Evolutionary conservation across 2,797 vertebrate species (phyloP).

Genomic region (Okamejei kenojei): DNA sequence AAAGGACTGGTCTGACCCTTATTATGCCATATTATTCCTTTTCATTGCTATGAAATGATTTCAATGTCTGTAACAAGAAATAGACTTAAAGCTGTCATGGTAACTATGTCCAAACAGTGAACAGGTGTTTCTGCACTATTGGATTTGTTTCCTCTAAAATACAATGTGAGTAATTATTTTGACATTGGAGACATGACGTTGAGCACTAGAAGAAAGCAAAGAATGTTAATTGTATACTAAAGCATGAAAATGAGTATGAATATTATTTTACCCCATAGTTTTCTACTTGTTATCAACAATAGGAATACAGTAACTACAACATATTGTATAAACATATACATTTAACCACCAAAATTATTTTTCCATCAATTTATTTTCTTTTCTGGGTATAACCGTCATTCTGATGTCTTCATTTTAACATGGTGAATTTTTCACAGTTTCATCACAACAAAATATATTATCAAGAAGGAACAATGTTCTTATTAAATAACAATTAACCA

Average conservation of each 20-base stretch:
- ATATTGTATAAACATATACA: background rate
- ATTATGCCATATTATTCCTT: background rate
- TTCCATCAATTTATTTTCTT: background rate
- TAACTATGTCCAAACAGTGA: background rate
- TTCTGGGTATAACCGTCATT: background rate
- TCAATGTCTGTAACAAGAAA: background rate
- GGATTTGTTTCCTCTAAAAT: background rate
- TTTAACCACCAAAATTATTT: background rate
- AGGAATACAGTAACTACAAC: background rate
- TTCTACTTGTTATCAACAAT: background rate
- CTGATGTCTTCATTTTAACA: too few relatives aligned
- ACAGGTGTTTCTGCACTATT: background rate
- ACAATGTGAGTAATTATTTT: background rate
- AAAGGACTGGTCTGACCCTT: too few relatives aligned
- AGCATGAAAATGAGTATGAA: background rate
- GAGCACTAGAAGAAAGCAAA: background rate
- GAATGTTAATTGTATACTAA: background rate
- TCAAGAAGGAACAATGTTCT: too few relatives aligned
- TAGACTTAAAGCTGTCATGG: background rate
- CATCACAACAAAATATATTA: too few relatives aligned
- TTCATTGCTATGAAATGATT: background rate
- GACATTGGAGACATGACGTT: background rate
- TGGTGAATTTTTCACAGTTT: too few relatives aligned
- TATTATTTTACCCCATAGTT: conserved; percentile 2
- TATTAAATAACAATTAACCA: too few relatives aligned